Conservation (phyloP, 2,888 invertebrate genomes). For the Drosophila mulleri region DNA sequence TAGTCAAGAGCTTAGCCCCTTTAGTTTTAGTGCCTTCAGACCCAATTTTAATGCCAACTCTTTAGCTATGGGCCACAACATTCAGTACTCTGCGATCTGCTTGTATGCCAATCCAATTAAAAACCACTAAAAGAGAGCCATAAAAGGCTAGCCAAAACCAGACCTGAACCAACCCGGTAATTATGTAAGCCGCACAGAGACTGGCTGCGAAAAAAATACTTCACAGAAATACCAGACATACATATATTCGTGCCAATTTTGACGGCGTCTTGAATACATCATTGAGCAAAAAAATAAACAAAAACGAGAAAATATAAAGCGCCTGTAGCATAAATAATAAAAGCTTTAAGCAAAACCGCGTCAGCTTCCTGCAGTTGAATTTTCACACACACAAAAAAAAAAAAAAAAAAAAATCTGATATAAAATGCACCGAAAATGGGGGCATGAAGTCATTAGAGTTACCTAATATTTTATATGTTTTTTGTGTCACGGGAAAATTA, state of each 20-base stretch:
- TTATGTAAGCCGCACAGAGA: conserved; percentile 60
- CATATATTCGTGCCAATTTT: conserved; percentile 53
- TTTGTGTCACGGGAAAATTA: conserved; percentile 19
- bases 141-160: conserved; percentile 44
- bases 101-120: conserved; percentile 52
- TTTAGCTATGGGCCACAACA: conserved; percentile 1
- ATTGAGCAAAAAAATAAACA: conserved; percentile 18
- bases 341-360: conserved; percentile 25
- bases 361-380: conserved; percentile 41
- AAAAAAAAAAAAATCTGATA: conserved; percentile 36
- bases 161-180: conserved; percentile 55
- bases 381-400: conserved; percentile 20
- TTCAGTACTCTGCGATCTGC: conserved; percentile 3
- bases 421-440: conserved; percentile 62
- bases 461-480: conserved; percentile 44
- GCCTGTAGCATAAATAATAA: conserved; percentile 31
- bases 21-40: conserved; percentile 16
- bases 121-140: conserved; percentile 50
- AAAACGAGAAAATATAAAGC: background rate
- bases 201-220: conserved; percentile 45
- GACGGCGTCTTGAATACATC: conserved; percentile 47
- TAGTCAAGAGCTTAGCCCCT: conserved; percentile 23
- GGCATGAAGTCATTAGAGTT: conserved; percentile 62
- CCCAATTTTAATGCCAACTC: conserved; percentile 11
- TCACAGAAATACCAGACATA: conserved; percentile 46